Evolutionary conservation across 2,113 vertebrate genomes (phyloP).

Genomic region (Jaculus jaculus): DNA sequence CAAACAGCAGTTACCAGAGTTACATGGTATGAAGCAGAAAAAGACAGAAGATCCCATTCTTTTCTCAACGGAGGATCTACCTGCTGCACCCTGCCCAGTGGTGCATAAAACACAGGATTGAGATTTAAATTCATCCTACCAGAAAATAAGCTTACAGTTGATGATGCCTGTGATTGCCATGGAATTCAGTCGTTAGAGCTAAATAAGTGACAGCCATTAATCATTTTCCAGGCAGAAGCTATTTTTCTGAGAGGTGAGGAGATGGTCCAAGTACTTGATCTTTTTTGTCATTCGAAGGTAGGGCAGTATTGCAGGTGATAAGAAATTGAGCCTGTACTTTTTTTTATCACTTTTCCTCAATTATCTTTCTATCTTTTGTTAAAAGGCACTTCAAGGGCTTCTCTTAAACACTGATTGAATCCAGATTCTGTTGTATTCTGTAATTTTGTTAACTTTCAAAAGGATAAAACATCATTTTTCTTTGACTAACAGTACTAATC

Average conservation of each 20-base stretch:
- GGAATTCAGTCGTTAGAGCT: neutral
- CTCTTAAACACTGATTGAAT: neutral
- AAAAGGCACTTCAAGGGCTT: neutral
- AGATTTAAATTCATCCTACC: neutral
- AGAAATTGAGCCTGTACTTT: neutral
- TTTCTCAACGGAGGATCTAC: neutral
- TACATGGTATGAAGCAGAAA: neutral
- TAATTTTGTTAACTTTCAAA: constrained; percentile 36
- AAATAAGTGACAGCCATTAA: constrained; percentile 48
- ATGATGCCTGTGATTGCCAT: neutral
- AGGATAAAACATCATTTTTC: neutral
- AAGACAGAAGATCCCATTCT: neutral
- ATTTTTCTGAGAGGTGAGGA: neutral
- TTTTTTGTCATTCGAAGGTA: constrained; percentile 50
- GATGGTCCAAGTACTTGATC: neutral
- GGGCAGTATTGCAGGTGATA: neutral
- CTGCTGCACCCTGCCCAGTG: neutral
- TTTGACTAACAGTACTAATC: neutral
- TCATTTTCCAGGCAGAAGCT: constrained; percentile 56
- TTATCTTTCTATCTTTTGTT: neutral
- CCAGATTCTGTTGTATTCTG: neutral
- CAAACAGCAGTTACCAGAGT: neutral
- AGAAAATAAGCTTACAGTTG: neutral
- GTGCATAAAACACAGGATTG: neutral
- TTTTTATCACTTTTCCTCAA: constrained; percentile 2